A percentile compares a stretch with the other conserved stretches of the same genome.
Evolutionary conservation across 2,797 vertebrate genomes (phyloP).

Genomic region (Psittacula echo): DNA sequence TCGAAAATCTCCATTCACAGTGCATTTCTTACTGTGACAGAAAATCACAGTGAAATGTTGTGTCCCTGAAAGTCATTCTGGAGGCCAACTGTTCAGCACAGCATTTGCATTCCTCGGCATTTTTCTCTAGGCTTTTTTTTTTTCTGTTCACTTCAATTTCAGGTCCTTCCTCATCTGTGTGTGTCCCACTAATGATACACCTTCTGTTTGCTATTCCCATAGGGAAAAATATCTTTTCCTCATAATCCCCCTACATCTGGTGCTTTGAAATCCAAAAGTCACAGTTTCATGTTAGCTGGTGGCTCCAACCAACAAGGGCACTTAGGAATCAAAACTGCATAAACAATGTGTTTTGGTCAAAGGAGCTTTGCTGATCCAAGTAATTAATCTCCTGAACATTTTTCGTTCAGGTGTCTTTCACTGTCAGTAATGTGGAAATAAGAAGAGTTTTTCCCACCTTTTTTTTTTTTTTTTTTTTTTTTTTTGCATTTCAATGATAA

Average conservation of each 20-base stretch:
- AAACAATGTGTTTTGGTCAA: neutral
- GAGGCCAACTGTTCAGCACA: conserved; percentile 37
- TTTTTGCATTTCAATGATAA: neutral
- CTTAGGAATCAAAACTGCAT: conserved; percentile 21
- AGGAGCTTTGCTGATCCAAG: conserved; percentile 24
- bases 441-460: neutral
- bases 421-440: neutral
- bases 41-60: neutral
- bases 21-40: neutral
- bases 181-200: conserved; percentile 10
- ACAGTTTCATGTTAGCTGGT: neutral
- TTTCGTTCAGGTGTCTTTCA: neutral
- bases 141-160: neutral
- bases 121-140: neutral
- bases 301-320: neutral
- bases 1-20: neutral
- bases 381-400: neutral
- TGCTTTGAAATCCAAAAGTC: conserved; percentile 54
- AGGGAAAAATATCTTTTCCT: conserved; percentile 6
- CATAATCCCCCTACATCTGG: conserved; percentile 52
- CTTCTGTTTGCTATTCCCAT: conserved; percentile 55
- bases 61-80: conserved; percentile 22
- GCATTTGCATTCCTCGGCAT: conserved; percentile 48
- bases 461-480: neutral
- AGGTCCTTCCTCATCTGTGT: neutral